A percentile compares a stretch with the other conserved stretches of the same genome.
phyloP scores from a whole-genome alignment of 2,888 invertebrate genomes.

The Acrobasis consociella region DNA sequence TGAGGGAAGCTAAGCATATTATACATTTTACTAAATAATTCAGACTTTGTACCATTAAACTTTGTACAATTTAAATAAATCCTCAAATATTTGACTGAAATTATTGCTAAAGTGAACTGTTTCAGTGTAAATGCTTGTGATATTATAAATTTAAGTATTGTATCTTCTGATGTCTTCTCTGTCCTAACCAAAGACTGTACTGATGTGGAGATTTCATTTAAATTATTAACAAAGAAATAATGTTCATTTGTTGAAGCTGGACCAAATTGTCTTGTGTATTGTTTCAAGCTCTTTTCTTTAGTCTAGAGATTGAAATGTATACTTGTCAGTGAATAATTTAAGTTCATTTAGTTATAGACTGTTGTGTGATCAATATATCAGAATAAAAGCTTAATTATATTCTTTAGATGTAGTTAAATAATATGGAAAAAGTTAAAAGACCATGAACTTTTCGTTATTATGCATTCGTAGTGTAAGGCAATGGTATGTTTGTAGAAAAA shows the following conservation, averaged over 20 bases:
- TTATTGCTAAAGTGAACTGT: conserved; percentile 42
- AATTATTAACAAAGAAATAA: conserved; percentile 54
- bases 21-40: conserved; percentile 23
- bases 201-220: conserved; percentile 60
- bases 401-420: conserved; percentile 52
- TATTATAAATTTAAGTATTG: conserved; percentile 74
- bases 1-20: conserved; percentile 19
- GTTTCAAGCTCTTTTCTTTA: conserved; percentile 41
- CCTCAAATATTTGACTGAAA: conserved; percentile 40
- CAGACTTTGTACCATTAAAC: conserved; percentile 20
- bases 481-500: conserved; percentile 73
- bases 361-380: conserved; percentile 60
- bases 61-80: conserved; percentile 12
- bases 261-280: conserved; percentile 64
- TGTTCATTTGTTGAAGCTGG: conserved; percentile 68
- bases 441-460: conserved; percentile 63
- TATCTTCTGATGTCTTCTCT: conserved; percentile 68
- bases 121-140: conserved; percentile 76
- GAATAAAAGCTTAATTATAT: conserved; percentile 51
- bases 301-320: conserved; percentile 39
- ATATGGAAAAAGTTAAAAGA: conserved; percentile 64
- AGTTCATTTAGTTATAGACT: conserved; percentile 58
- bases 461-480: conserved; percentile 76
- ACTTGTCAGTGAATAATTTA: conserved; percentile 49
- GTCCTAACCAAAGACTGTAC: conserved; percentile 81